Base-by-base conservation (phyloP, 2,113 vertebrate species). In the Labeo catla region DNA sequence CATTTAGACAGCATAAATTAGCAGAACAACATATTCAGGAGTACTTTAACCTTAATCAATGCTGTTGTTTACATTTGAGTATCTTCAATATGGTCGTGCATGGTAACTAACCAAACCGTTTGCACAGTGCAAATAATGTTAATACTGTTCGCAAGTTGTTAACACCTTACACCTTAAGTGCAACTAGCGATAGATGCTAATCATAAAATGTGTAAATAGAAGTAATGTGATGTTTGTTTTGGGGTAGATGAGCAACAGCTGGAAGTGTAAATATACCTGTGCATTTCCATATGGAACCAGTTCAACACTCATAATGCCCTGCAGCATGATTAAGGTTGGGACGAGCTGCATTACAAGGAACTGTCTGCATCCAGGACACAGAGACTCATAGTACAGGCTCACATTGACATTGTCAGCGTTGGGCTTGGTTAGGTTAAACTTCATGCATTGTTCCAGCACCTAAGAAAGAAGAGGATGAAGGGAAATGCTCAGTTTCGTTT, bases 271-370 rank as follows among this genome's bases (percentile, higher is more conserved):
- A 74, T 74, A 74, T 90, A 99, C 98, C 95, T 94, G 0, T 0
- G 98, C 96, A 0, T 99, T 99, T 8, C 98, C 98, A 0, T 94
- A 99, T 4, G 98, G 97, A 74, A 99, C 96, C 88, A 99, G 90
- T 0, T 94, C 95, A 83, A 99, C 54, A 2, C 45, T 85, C 84
- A 98, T 92, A 86, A 95, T 96, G 4, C 95, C 92, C 0, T 0
- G 0, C 1, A 98, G 94, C 95, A 98, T 72, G 16, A 96, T 0
- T 93, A 94, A 96, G 0, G 97, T 93, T 0, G 97, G 95, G 54
- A 95, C 95, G 83, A 98, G 95, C 77, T 95, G 52, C 0, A 3
- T 0, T 2, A 83, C 66, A 6, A 98, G 87, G 86, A 97, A 98
- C 0, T 0, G 0, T 0, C 95, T 94, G 91, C 97, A 98, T 0